These are phyloP conservation scores for Lacerta bilineata DNA, from an alignment of 2,797 vertebrate species.

Conservation along the genomic window DNA sequence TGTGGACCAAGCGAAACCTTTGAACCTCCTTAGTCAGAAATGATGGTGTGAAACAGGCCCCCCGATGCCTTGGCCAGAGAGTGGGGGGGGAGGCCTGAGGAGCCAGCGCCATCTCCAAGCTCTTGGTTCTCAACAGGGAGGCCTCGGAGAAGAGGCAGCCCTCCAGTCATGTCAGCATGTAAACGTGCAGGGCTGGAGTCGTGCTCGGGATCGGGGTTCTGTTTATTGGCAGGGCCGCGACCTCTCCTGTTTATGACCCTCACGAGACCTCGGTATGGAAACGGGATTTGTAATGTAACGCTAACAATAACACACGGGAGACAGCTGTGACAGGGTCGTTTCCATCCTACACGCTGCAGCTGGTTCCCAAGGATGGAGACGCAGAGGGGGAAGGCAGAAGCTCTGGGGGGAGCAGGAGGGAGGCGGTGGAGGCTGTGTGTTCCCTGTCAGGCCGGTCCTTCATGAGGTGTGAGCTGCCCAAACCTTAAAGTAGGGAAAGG, in stretches of 20 bases:
- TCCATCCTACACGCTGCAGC: slow-evolving; percentile 74
- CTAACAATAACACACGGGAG: slow-evolving; percentile 83
- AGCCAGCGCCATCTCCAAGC: background rate
- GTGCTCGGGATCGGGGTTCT: slow-evolving; percentile 66
- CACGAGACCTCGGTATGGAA: slow-evolving; percentile 77
- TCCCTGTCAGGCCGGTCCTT: background rate
- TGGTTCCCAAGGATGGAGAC: slow-evolving; percentile 57
- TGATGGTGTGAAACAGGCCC: background rate
- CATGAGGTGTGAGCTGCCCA: background rate
- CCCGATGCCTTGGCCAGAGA: background rate
- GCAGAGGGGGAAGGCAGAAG: background rate
- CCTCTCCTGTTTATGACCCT: slow-evolving; percentile 80
- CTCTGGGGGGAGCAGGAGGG: background rate
- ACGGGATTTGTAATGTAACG: slow-evolving; percentile 82
- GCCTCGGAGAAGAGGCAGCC: background rate
- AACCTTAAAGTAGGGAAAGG: background rate
- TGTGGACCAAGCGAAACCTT: too few relatives aligned
- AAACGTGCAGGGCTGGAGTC: slow-evolving; percentile 23
- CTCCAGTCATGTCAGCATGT: background rate
- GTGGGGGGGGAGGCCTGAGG: background rate
- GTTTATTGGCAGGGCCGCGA: slow-evolving; percentile 82
- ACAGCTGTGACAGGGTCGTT: slow-evolving; percentile 75
- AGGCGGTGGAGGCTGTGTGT: background rate
- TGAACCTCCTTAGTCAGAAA: background rate
- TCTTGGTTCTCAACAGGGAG: background rate